Base-by-base conservation (phyloP, 2,888 invertebrate genomes). In the Eubasilissa splendida region DNA sequence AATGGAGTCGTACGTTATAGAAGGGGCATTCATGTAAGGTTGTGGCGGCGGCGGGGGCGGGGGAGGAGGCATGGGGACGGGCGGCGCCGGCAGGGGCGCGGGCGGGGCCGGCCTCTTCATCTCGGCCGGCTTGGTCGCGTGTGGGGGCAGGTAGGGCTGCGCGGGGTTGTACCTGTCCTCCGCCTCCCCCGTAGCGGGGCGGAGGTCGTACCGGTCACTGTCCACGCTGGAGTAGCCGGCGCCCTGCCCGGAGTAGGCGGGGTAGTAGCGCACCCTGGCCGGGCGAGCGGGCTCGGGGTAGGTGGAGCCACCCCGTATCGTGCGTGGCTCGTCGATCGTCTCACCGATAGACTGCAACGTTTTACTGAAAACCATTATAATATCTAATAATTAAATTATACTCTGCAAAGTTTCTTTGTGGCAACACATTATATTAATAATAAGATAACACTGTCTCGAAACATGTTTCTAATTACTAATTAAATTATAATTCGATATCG, bases 91-190 rank as follows among this genome's bases (percentile, higher is more conserved):
- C 54, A 73, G 66, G 22, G 22, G 22, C 22, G 22, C 22, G 22
- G 22, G 22, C 22, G 22, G 22, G 7, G 88, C 86, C 75, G 59
- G 77, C 7, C 3, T 66, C 83, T n/a, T 86, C 85, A 81, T 84
- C 85, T 3, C 88, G 86, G 81, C 88, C 88, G n/a, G 14, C 58
- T 54, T 80, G 22, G 22, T 22, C 22, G 22, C 22, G 88, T 88
- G 31, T 76, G 86, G 86, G 1, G 90, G 90, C 80, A 90, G 86
- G 85, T 90, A 90, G 1, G 90, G 89, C 84, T 90, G 90, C 4
- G 90, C 90, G n/a, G 91, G 89, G 85, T 91, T 91, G 83, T 89
- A 91, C 22, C 91, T 87, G 82, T 91, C 91, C 75, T 90, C 88
- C 56, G 88, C 88, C 85, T 90, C 90, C 5, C 90, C 91, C 84